Conservation (phyloP, 2,113 vertebrate species). For the Tyto alba region DNA sequence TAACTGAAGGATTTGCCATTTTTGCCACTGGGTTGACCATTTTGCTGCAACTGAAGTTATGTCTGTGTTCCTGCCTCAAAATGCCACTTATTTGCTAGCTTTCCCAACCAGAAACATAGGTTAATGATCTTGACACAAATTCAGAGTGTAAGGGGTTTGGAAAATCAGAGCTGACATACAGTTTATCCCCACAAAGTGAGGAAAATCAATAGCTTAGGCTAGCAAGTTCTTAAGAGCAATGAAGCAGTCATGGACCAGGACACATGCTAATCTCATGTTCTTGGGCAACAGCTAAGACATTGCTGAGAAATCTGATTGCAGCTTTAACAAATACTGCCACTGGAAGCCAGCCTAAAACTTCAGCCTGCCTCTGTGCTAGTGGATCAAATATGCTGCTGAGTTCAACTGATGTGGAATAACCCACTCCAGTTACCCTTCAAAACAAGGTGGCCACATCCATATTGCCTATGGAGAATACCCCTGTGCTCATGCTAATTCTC, state of each 20-base stretch:
- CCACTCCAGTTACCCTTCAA: neutral
- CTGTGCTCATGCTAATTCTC: accelerated
- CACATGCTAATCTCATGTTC: accelerated
- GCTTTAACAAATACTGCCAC: neutral
- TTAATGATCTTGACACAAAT: neutral
- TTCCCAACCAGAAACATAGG: neutral
- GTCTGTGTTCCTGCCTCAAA: neutral
- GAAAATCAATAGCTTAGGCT: neutral
- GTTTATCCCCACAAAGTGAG: neutral
- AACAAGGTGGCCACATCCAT: neutral
- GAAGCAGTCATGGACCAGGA: accelerated
- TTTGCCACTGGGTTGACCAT: neutral
- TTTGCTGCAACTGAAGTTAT: neutral
- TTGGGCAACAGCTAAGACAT: neutral
- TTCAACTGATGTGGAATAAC: neutral
- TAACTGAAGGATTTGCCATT: neutral
- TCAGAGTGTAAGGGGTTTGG: neutral
- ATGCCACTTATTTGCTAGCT: neutral
- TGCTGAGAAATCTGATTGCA: accelerated
- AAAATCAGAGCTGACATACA: neutral
- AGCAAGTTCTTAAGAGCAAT: neutral
- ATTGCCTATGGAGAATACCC: accelerated
- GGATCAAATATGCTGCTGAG: neutral
- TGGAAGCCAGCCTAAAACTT: neutral
- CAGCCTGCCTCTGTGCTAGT: neutral